These are phyloP conservation scores for Deilephila porcellus DNA, from an alignment of 2,888 invertebrate species.

Conservation along the genomic window DNA sequence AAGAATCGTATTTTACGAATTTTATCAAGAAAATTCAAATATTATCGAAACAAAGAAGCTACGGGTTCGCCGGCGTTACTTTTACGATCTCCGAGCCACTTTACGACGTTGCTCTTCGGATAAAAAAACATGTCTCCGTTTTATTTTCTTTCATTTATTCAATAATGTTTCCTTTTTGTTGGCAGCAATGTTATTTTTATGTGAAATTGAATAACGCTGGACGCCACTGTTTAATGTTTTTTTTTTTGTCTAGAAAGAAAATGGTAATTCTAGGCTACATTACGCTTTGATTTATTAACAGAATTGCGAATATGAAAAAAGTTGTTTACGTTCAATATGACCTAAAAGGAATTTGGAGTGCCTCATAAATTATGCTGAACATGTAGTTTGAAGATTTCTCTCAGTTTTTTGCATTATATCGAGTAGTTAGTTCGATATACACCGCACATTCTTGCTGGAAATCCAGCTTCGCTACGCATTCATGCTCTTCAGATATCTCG, in stretches of 20 bases:
- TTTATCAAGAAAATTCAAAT: slow-evolving; percentile 16
- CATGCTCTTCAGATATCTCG: too few relatives aligned
- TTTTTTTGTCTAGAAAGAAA: neutral
- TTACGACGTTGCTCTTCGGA: slow-evolving; percentile 30
- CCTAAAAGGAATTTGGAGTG: neutral
- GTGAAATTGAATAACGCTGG: slow-evolving; percentile 29
- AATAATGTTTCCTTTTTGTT: slow-evolving; percentile 34
- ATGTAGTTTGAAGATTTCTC: too few relatives aligned
- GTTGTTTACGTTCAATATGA: neutral
- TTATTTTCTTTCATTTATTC: slow-evolving; percentile 34
- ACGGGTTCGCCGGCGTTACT: slow-evolving; percentile 14
- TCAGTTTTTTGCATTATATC: too few relatives aligned
- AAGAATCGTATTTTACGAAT: neutral
- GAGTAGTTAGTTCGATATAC: too few relatives aligned
- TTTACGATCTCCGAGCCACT: slow-evolving; percentile 31
- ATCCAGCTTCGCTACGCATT: too few relatives aligned
- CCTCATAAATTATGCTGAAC: neutral
- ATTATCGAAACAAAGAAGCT: slow-evolving; percentile 32
- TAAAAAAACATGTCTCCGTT: slow-evolving; percentile 32
- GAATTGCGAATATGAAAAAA: slow-evolving; percentile 6
- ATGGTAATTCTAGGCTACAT: neutral
- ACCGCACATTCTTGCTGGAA: too few relatives aligned
- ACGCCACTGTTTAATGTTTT: neutral
- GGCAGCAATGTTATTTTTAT: slow-evolving; percentile 30
- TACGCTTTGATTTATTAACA: slow-evolving; percentile 28